These are phyloP conservation scores for Pseudopodoces humilis DNA, from an alignment of 2,113 vertebrate species.

Conservation along the genomic window DNA sequence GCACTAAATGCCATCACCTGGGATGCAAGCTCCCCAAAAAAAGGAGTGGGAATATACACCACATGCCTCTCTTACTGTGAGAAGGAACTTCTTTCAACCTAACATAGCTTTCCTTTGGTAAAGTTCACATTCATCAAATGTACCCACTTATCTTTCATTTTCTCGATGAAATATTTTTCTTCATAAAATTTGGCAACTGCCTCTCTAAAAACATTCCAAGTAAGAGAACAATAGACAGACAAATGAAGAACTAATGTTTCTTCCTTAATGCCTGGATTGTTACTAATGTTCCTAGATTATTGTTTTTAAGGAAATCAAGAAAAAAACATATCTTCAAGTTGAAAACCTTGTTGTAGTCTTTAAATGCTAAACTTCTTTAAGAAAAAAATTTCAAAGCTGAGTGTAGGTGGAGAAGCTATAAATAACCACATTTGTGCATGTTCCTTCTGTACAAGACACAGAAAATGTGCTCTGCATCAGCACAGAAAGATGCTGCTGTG, in stretches of 20 bases:
- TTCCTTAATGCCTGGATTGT: constrained; percentile 12
- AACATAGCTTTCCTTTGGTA: constrained; percentile 7
- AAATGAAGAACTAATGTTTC: constrained; percentile 53
- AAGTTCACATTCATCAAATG: constrained; percentile 34
- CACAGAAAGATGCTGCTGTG: background rate
- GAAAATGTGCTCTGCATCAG: constrained; percentile 43
- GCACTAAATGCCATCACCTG: background rate
- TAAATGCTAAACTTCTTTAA: constrained; percentile 22
- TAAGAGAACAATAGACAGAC: constrained; percentile 45
- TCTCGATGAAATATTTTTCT: constrained; percentile 45
- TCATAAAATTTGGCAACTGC: constrained; percentile 37
- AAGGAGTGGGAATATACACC: background rate
- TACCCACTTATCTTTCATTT: constrained; percentile 31
- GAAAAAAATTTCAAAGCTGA: constrained; percentile 12
- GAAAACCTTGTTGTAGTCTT: background rate
- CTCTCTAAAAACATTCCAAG: constrained; percentile 53
- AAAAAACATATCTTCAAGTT: background rate
- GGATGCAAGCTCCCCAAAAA: background rate
- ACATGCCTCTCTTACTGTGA: background rate
- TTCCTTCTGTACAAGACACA: constrained; percentile 26
- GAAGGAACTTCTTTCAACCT: background rate
- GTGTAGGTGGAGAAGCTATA: constrained; percentile 51
- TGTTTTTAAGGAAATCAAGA: constrained; percentile 11
- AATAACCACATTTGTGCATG: constrained; percentile 49
- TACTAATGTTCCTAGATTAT: constrained; percentile 21